Evolutionary conservation across 1,140 invertebrate species (phyloP).

Genomic region (Ceratina australensis): DNA sequence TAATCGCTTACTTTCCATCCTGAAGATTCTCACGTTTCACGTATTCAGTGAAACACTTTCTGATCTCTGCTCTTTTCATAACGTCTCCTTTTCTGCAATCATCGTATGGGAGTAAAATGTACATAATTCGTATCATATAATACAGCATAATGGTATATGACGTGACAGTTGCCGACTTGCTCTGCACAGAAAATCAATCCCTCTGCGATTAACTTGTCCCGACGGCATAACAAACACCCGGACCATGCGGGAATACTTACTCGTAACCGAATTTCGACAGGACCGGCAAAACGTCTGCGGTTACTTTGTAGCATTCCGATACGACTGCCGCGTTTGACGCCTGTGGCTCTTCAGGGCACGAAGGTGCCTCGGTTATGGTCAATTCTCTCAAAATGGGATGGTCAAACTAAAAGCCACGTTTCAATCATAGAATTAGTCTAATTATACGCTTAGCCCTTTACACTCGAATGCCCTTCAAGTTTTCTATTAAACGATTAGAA

Average conservation of each 20-base stretch:
- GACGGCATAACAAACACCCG: conserved; percentile 31
- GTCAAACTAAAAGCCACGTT: conserved; percentile 63
- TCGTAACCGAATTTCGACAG: conserved; percentile 81
- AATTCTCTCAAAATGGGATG: conserved; percentile 71
- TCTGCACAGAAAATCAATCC: conserved; percentile 42
- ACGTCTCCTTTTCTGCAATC: conserved; percentile 87
- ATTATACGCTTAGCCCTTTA: too few relatives aligned
- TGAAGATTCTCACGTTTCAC: conserved; percentile 87
- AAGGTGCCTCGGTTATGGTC: conserved; percentile 62
- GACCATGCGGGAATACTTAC: conserved; percentile 73
- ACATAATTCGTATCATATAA: conserved; percentile 47
- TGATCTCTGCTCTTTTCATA: conserved; percentile 84
- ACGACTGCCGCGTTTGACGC: conserved; percentile 80
- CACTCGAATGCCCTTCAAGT: too few relatives aligned
- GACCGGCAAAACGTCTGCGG: conserved; percentile 83
- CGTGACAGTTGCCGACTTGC: conserved; percentile 42
- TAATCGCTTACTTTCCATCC: conserved; percentile 78
- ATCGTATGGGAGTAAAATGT: conserved; percentile 60
- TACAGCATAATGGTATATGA: conserved; percentile 49
- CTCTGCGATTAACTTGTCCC: conserved; percentile 48
- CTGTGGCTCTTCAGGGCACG: conserved; percentile 66
- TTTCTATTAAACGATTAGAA: too few relatives aligned
- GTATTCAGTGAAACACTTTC: conserved; percentile 87
- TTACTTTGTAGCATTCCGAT: conserved; percentile 86
- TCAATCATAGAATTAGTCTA: conserved; percentile 18